These are phyloP conservation scores for Tetramorium alpestre DNA, from an alignment of 1,140 invertebrate genomes.

Conservation along the genomic window DNA sequence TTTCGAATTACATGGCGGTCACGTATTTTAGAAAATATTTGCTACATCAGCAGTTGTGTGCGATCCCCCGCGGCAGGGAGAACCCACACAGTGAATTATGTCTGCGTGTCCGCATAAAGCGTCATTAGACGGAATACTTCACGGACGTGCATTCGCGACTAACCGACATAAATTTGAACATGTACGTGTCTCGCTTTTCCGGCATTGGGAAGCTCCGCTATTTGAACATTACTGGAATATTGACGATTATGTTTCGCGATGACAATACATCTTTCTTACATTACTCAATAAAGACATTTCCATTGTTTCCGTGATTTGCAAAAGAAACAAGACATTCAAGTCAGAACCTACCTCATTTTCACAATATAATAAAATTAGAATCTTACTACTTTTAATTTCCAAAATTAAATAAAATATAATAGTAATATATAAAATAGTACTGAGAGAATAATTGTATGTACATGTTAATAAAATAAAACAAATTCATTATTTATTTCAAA, in stretches of 20 bases:
- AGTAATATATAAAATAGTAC: not conserved
- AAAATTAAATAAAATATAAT: not conserved
- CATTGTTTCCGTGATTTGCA: not conserved
- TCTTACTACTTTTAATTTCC: not conserved
- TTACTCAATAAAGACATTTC: constrained; percentile 15
- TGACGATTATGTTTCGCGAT: constrained; percentile 31
- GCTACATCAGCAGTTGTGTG: constrained; percentile 29
- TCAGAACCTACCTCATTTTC: not conserved
- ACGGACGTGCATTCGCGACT: constrained; percentile 22
- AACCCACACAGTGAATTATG: constrained; percentile 33
- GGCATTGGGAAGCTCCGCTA: constrained; percentile 6
- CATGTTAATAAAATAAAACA: not conserved
- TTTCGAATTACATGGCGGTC: constrained; percentile 42
- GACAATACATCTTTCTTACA: constrained; percentile 14
- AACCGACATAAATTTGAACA: constrained; percentile 49
- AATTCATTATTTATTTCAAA: not conserved
- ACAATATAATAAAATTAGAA: not conserved
- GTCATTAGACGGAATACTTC: constrained; percentile 49
- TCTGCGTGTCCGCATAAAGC: constrained; percentile 32
- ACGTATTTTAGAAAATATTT: constrained; percentile 56
- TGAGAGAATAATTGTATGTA: not conserved
- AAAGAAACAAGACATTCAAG: not conserved
- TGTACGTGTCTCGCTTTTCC: constrained; percentile 27
- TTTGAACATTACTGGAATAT: constrained; percentile 47
- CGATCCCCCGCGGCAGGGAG: constrained; percentile 10